A percentile compares a stretch with the other conserved stretches of the same genome.
phyloP scores from a whole-genome alignment of 2,888 invertebrate genomes.

The Acrocyrtus sp. region DNA sequence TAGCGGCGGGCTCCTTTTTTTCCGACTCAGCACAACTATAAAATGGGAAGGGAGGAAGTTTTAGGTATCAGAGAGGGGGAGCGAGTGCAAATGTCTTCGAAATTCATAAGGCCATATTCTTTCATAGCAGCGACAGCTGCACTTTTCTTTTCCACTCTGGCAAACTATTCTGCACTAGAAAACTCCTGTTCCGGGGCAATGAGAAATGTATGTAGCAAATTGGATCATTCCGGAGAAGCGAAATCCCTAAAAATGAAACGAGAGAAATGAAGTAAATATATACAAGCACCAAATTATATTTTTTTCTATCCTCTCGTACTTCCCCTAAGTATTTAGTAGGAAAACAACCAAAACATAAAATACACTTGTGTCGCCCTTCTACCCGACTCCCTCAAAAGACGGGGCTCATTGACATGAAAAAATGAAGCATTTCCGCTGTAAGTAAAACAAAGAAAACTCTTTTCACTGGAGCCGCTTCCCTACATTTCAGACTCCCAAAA shows the following conservation, averaged over 20 bases:
- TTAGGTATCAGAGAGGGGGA: neutral
- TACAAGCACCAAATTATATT: slow-evolving; percentile 23
- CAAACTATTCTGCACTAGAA: slow-evolving; percentile 18
- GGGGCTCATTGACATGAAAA: neutral
- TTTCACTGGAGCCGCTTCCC: too few species aligned
- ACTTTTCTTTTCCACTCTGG: neutral
- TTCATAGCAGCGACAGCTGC: slow-evolving; percentile 33
- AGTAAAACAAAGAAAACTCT: too few species aligned
- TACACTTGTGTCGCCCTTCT: slow-evolving; percentile 18
- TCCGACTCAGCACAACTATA: neutral
- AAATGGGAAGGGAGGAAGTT: neutral
- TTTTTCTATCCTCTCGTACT: slow-evolving; percentile 4
- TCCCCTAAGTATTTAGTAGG: neutral
- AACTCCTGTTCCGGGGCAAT: slow-evolving; percentile 37
- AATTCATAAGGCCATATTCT: slow-evolving; percentile 18
- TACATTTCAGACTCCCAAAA: too few species aligned
- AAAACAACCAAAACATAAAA: slow-evolving; percentile 16
- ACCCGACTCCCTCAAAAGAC: neutral
- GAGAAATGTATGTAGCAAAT: slow-evolving; percentile 32
- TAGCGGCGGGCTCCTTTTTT: neutral
- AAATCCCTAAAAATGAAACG: slow-evolving; percentile 18
- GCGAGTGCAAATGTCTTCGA: neutral
- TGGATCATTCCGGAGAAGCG: slow-evolving; percentile 25
- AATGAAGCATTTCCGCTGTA: too few species aligned
- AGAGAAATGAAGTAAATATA: slow-evolving; percentile 28